Conservation (phyloP, 1,140 invertebrate genomes). For the Chironomus striatipennis region DNA sequence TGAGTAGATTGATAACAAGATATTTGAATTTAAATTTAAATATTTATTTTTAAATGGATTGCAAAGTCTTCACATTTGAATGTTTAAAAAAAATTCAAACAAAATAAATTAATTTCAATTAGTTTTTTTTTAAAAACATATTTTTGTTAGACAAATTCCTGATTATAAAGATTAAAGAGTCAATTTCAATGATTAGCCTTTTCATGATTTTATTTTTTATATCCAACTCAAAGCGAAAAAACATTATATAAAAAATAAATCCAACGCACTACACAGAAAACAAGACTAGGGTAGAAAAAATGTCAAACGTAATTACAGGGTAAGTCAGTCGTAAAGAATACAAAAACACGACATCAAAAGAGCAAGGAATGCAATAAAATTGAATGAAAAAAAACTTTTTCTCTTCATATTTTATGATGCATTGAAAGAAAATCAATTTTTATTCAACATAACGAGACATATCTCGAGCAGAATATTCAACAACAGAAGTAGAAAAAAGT, state of each 20-base stretch:
- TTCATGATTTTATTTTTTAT: neutral
- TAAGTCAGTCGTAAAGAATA: constrained; percentile 12
- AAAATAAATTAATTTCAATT: too few relatives aligned
- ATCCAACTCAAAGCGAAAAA: neutral
- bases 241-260: neutral
- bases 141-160: neutral
- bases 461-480: neutral
- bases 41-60: too few relatives aligned
- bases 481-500: neutral
- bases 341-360: constrained; percentile 14
- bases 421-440: constrained; percentile 23
- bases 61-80: too few relatives aligned
- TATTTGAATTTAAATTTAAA: too few relatives aligned
- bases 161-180: constrained; percentile 17
- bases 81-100: too few relatives aligned
- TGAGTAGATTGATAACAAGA: too few relatives aligned
- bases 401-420: neutral
- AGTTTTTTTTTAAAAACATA: too few relatives aligned
- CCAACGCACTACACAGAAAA: neutral
- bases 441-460: neutral
- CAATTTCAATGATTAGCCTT: constrained; percentile 21
- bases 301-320: constrained; percentile 21
- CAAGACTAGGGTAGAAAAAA: neutral
- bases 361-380: constrained; percentile 18
- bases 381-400: neutral